phyloP scores from a whole-genome alignment of 2,113 vertebrate genomes.

The Eidolon helvum region DNA sequence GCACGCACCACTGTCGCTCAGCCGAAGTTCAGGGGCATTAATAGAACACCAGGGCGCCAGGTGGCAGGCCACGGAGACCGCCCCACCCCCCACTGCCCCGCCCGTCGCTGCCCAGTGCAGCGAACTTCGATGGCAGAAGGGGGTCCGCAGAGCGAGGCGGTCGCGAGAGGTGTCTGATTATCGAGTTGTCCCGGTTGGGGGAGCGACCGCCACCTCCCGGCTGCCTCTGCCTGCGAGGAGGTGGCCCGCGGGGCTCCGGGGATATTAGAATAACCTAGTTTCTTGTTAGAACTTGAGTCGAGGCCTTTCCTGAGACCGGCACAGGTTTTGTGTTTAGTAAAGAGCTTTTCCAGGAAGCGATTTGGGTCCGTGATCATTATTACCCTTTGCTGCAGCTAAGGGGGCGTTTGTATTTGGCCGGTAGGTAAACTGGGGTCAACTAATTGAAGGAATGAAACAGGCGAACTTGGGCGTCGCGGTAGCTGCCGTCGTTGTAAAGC shows the following conservation, averaged over 20 bases:
- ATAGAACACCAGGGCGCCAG: neutral
- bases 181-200: neutral
- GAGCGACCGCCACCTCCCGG: neutral
- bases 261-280: neutral
- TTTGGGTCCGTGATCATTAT: neutral
- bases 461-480: neutral
- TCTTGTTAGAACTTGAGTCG: neutral
- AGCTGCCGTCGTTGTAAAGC: rapidly evolving
- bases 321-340: neutral
- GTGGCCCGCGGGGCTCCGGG: neutral
- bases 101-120: rapidly evolving
- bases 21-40: neutral
- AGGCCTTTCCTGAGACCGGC: neutral
- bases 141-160: neutral
- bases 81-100: rapidly evolving
- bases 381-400: neutral
- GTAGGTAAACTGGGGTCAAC: neutral
- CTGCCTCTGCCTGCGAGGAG: too few species aligned
- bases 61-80: neutral
- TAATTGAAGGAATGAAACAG: neutral
- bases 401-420: neutral
- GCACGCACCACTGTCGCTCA: rapidly evolving
- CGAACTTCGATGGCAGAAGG: neutral
- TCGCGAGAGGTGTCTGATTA: rapidly evolving
- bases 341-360: neutral